phyloP scores from a whole-genome alignment of 1,140 invertebrate genomes.

The Sycobia sp. region DNA sequence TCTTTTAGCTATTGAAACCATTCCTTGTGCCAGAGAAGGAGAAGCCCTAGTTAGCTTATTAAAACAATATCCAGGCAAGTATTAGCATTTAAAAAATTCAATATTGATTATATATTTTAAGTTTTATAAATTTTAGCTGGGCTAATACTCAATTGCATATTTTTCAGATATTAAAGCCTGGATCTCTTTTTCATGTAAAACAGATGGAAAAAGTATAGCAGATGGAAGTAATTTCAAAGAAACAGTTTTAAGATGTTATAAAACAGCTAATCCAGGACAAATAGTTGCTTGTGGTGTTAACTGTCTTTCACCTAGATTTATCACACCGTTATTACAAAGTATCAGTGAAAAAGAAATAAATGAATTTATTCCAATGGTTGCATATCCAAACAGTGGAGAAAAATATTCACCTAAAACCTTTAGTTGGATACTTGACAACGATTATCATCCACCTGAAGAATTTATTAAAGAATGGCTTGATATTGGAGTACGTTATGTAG shows the following conservation, averaged over 20 bases:
- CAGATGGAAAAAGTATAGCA: slow-evolving; percentile 70
- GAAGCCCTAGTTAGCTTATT: slow-evolving; percentile 79
- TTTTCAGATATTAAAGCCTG: slow-evolving; percentile 70
- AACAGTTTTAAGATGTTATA: slow-evolving; percentile 69
- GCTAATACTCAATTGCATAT: background rate
- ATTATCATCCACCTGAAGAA: slow-evolving; percentile 63
- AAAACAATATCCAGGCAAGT: slow-evolving; percentile 68
- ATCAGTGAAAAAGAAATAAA: slow-evolving; percentile 52
- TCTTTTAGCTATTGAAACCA: slow-evolving; percentile 87
- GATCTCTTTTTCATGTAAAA: slow-evolving; percentile 81
- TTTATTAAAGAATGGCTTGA: slow-evolving; percentile 74
- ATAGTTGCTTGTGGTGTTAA: slow-evolving; percentile 86
- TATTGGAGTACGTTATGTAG: slow-evolving; percentile 73
- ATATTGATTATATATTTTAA: too few species aligned
- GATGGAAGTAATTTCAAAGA: slow-evolving; percentile 76
- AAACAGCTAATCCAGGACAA: slow-evolving; percentile 65
- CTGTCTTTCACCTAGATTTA: slow-evolving; percentile 73
- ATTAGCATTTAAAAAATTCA: too few species aligned
- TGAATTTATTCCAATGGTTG: slow-evolving; percentile 64
- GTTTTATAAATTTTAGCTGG: background rate
- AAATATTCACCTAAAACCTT: slow-evolving; percentile 58
- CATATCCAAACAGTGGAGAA: slow-evolving; percentile 79
- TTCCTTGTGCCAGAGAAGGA: slow-evolving; percentile 83
- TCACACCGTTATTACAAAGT: slow-evolving; percentile 64
- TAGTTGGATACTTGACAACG: slow-evolving; percentile 65